These are phyloP conservation scores for Cordilura impudica DNA, from an alignment of 2,888 invertebrate species.

Conservation along the genomic window DNA sequence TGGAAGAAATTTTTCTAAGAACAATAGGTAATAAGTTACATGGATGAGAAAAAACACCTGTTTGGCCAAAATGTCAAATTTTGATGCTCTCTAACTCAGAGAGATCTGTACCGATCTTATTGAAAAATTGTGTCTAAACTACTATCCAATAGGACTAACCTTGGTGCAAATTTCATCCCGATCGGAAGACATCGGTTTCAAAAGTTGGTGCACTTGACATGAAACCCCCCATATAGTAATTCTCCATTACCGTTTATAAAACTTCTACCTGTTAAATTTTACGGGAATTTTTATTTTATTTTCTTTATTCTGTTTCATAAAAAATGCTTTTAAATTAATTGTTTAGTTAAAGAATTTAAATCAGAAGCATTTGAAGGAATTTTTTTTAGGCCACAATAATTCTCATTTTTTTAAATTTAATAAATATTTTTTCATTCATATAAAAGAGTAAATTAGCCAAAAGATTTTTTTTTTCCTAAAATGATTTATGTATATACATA, in stretches of 20 bases:
- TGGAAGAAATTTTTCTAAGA: too few relatives aligned
- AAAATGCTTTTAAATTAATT: slow-evolving; percentile 56
- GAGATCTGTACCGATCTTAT: too few relatives aligned
- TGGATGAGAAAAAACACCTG: too few relatives aligned
- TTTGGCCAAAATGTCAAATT: too few relatives aligned
- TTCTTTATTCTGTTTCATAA: slow-evolving; percentile 8
- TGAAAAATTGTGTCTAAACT: too few relatives aligned
- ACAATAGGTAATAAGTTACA: too few relatives aligned
- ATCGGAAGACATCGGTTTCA: too few relatives aligned
- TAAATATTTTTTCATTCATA: background rate
- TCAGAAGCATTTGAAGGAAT: background rate
- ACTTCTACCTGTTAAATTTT: background rate
- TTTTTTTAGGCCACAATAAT: background rate
- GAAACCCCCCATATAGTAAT: too few relatives aligned
- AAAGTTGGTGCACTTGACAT: too few relatives aligned
- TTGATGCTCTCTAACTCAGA: too few relatives aligned
- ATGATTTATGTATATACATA: slow-evolving; percentile 3
- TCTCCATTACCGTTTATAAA: background rate
- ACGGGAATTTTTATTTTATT: background rate
- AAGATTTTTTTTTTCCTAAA: background rate
- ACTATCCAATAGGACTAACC: too few relatives aligned
- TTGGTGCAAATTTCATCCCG: too few relatives aligned
- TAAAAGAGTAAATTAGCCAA: background rate
- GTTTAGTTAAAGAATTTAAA: slow-evolving; percentile 44
- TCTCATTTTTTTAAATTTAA: background rate